Evolutionary conservation across 2,113 vertebrate genomes (phyloP).

Genomic region (Salvelinus sp.): DNA sequence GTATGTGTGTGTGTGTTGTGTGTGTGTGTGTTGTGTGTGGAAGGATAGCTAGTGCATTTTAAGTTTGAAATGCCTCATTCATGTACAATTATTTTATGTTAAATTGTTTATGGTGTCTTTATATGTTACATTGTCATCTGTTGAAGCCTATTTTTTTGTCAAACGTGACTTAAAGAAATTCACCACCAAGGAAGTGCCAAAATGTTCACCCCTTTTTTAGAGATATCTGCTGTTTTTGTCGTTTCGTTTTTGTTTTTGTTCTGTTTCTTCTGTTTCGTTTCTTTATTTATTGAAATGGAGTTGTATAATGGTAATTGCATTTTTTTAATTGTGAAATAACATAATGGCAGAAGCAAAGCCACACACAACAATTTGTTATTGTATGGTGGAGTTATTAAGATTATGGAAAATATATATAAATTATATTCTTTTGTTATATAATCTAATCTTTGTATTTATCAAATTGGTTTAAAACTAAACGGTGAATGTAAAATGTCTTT

Average conservation of each 20-base stretch:
- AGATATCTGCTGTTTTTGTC: slow-evolving; percentile 20
- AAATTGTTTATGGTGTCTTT: slow-evolving; percentile 11
- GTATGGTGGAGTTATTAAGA: slow-evolving; percentile 68
- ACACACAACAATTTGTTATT: slow-evolving; percentile 55
- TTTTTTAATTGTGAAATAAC: slow-evolving; percentile 42
- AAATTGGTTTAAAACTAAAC: slow-evolving; percentile 78
- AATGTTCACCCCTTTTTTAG: slow-evolving; percentile 26
- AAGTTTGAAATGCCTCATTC: slow-evolving; percentile 20
- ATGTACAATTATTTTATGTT: slow-evolving; percentile 29
- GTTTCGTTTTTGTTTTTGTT: slow-evolving; percentile 40
- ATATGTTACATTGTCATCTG: slow-evolving; percentile 32
- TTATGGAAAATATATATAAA: slow-evolving; percentile 62
- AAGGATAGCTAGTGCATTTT: slow-evolving; percentile 7
- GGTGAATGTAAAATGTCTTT: slow-evolving; percentile 85
- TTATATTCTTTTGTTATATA: slow-evolving; percentile 82
- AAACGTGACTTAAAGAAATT: slow-evolving; percentile 29
- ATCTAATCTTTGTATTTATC: slow-evolving; percentile 82
- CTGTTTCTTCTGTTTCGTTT: slow-evolving; percentile 1
- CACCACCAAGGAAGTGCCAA: slow-evolving; percentile 57
- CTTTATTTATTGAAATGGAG: slow-evolving; percentile 61
- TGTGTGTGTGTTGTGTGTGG: slow-evolving; percentile 12
- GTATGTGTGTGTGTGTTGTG: slow-evolving; percentile 13
- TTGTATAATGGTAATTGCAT: slow-evolving; percentile 25
- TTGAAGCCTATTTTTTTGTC: slow-evolving; percentile 30
- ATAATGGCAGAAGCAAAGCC: slow-evolving; percentile 64